Evolutionary conservation across 2,888 invertebrate genomes (phyloP).

Genomic region (Scrobipalpa costella): DNA sequence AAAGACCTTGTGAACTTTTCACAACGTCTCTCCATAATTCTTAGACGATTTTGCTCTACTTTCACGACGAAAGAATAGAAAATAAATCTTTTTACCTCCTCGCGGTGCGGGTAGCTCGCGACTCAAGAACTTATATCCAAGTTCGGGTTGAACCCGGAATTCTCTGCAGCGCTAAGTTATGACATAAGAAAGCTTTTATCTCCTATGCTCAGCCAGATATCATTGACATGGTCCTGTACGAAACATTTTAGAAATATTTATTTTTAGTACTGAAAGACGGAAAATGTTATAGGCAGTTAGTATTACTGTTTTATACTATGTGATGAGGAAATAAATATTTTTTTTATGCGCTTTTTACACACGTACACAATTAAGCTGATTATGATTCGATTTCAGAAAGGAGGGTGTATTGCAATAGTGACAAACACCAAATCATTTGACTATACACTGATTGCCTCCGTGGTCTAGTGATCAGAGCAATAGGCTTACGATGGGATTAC

Average conservation of each 20-base stretch:
- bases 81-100: conserved; percentile 1
- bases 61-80: conserved; percentile 4
- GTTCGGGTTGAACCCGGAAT: conserved; percentile 41
- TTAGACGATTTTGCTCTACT: not conserved
- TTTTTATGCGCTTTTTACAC: too few relatives aligned
- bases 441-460: too few relatives aligned
- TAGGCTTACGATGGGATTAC: too few relatives aligned
- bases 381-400: too few relatives aligned
- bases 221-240: not conserved
- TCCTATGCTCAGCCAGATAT: conserved; percentile 30
- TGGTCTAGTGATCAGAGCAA: too few relatives aligned
- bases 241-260: not conserved
- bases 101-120: not conserved
- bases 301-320: too few relatives aligned
- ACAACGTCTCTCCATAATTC: not conserved
- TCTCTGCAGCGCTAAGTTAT: conserved; percentile 50
- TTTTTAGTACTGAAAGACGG: too few relatives aligned
- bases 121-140: conserved; percentile 22
- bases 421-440: too few relatives aligned
- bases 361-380: too few relatives aligned
- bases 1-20: not conserved
- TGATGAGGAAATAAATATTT: too few relatives aligned
- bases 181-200: conserved; percentile 67
- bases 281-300: too few relatives aligned
- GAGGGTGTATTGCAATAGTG: too few relatives aligned